These are phyloP conservation scores for Garra rufa DNA, from an alignment of 2,113 vertebrate genomes.

Conservation along the genomic window DNA sequence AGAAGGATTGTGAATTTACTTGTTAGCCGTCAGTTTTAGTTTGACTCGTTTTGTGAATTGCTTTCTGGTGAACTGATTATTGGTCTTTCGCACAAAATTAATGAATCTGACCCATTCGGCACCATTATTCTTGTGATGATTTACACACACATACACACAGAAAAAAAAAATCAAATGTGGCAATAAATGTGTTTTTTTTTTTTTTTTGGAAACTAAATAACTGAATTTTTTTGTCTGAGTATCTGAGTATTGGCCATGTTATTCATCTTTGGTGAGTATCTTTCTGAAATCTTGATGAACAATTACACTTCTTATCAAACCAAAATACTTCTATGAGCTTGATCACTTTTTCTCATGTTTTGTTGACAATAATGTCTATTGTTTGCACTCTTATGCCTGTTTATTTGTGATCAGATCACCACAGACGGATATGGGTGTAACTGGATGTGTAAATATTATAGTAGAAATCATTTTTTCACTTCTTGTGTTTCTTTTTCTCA, in stretches of 20 bases:
- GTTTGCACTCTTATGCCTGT: background rate
- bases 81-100: slow-evolving; percentile 60
- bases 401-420: background rate
- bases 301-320: slow-evolving; percentile 22
- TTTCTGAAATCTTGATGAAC: slow-evolving; percentile 2
- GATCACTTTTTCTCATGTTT: background rate
- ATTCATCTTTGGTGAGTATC: slow-evolving; percentile 13
- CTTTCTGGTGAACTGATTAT: slow-evolving; percentile 56
- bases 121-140: background rate
- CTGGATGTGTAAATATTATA: background rate
- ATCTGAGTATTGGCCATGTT: background rate
- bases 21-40: slow-evolving; percentile 24
- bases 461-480: background rate
- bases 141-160: too few relatives aligned
- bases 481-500: background rate
- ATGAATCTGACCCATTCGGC: slow-evolving; percentile 38
- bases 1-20: slow-evolving; percentile 7
- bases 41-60: slow-evolving; percentile 50
- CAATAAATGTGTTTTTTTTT: background rate
- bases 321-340: background rate
- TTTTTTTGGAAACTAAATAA: background rate
- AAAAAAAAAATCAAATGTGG: background rate
- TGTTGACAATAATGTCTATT: background rate
- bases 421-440: background rate
- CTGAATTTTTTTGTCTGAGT: background rate